Conservation (phyloP, 2,888 invertebrate genomes). For the Mythimna vitellina region DNA sequence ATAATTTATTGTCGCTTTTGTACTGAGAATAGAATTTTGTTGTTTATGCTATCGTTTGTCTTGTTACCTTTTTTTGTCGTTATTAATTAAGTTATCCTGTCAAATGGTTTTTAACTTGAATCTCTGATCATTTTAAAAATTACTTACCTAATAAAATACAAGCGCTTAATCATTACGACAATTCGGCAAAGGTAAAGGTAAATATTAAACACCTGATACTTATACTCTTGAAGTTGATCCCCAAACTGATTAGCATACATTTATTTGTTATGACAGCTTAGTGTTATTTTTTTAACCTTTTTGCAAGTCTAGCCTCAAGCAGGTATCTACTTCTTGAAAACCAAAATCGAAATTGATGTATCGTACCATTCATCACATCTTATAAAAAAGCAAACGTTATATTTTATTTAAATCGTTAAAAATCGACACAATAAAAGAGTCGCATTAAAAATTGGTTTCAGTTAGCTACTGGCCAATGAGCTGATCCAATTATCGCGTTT, state of each 20-base stretch:
- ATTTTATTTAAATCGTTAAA: slow-evolving; percentile 49
- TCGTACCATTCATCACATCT: slow-evolving; percentile 40
- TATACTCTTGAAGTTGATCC: slow-evolving; percentile 19
- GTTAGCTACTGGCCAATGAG: slow-evolving; percentile 87
- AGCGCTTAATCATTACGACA: slow-evolving; percentile 39
- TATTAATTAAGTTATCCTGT: slow-evolving; percentile 58
- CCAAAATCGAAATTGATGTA: slow-evolving; percentile 48
- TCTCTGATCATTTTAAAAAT: slow-evolving; percentile 19
- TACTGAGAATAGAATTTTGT: slow-evolving; percentile 80
- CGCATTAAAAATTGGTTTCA: slow-evolving; percentile 82
- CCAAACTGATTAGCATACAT: slow-evolving; percentile 40
- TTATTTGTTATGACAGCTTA: slow-evolving; percentile 34
- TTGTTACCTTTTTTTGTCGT: slow-evolving; percentile 65
- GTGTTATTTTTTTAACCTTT: slow-evolving; percentile 17
- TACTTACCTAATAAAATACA: slow-evolving; percentile 33
- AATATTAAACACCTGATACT: slow-evolving; percentile 36
- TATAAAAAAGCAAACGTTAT: slow-evolving; percentile 38
- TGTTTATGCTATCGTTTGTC: slow-evolving; percentile 76
- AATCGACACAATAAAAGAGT: slow-evolving; percentile 59
- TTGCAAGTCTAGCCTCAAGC: slow-evolving; percentile 17
- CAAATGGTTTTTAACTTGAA: slow-evolving; percentile 27
- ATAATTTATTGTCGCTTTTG: slow-evolving; percentile 87
- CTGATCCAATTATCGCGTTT: slow-evolving; percentile 86
- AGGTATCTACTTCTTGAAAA: slow-evolving; percentile 6
- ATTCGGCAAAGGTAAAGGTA: slow-evolving; percentile 33